Evolutionary conservation across 1,140 invertebrate genomes (phyloP), one percentile per base, ranked within the genome.

Genomic region (Drosophila pectinifera): DNA sequence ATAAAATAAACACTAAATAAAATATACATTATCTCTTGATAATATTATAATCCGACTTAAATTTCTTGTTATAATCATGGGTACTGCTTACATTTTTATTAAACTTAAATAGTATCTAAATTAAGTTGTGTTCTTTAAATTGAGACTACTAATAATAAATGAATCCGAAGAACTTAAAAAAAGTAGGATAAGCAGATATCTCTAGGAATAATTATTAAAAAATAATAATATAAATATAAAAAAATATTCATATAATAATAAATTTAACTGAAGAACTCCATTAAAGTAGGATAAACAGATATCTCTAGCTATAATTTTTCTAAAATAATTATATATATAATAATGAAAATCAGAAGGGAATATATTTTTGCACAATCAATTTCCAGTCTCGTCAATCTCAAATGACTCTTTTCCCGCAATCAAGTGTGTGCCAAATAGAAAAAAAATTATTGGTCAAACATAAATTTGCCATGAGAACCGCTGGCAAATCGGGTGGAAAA

Each of bases 381-480:
- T 14, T 54, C 14, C 1, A 62, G 41, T 53, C 8, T 28, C n/a
- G 11, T 31, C 31, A n/a, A 31, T 24, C 31, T 11, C 11, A 39
- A 55, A 28, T 39, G 18, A 24, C 11, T 13, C 10, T 38, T 31
- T 28, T 4, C 4, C n/a, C 8, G 26, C 45, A 45, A 46, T 56
- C 42, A 7, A 57, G 14, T 20, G 41, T 14, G 5, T 28, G 48
- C 16, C 36, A 51, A 24, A 20, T 26, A 38, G n/a, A 54, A 75
- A 75, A 49, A 57, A 56, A 20, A 20, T 22, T 39, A 34, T 67
- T 58, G 45, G 69, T 53, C 39, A 51, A 69, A 77, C 74, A 77
- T 77, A 77, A 77, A 77, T 77, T 70, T 77, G 34, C 43, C 73
- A 69, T 62, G 70, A 69, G 54, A 77, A 69, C 43, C 49, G 48